Conservation (phyloP, 2,797 vertebrate genomes). For the Muscicapa comitata region DNA sequence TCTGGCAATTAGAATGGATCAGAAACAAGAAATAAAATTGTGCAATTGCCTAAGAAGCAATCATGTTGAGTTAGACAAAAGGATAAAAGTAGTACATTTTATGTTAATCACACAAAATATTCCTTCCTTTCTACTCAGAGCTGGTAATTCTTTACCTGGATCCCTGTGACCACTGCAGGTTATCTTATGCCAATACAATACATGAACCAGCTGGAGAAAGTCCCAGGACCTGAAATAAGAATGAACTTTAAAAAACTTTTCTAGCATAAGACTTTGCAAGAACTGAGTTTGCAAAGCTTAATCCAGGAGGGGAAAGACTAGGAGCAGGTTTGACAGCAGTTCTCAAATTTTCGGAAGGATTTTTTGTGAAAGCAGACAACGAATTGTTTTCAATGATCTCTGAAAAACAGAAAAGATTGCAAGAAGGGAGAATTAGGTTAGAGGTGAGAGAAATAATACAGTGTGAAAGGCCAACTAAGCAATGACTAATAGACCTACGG, state of each 20-base stretch:
- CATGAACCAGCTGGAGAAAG: not conserved
- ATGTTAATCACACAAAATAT: not conserved
- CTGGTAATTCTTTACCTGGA: not conserved
- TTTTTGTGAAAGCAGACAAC: not conserved
- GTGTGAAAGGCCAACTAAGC: not conserved
- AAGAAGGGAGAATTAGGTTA: not conserved
- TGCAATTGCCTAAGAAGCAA: not conserved
- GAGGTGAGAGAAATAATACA: not conserved
- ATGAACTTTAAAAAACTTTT: not conserved
- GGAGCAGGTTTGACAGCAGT: not conserved
- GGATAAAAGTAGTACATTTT: not conserved
- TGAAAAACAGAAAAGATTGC: not conserved
- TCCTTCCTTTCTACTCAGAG: not conserved
- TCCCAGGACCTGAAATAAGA: not conserved
- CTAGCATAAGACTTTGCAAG: not conserved
- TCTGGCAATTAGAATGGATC: not conserved
- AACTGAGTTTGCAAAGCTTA: not conserved
- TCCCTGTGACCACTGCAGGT: not conserved
- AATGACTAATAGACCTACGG: not conserved
- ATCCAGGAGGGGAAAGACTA: not conserved
- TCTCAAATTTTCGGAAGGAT: not conserved
- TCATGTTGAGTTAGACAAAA: not conserved
- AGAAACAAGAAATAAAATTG: not conserved
- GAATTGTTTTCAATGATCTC: not conserved
- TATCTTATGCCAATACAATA: not conserved